Evolutionary conservation across 2,888 invertebrate genomes (phyloP).

Genomic region (Papilio demoleus): DNA sequence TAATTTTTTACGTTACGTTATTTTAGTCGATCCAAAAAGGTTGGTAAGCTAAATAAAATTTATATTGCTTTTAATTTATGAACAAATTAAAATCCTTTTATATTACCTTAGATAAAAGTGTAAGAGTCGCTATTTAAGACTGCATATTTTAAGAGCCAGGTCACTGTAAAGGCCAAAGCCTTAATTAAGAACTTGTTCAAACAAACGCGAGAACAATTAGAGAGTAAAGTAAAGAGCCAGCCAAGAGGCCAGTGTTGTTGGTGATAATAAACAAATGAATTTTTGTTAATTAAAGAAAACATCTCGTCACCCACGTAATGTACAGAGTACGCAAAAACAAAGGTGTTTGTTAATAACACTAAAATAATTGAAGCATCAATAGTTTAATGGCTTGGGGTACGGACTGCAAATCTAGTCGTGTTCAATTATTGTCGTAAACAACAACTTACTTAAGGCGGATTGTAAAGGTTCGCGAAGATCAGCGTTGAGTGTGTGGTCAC

Average conservation of each 20-base stretch:
- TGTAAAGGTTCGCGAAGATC: too few relatives aligned
- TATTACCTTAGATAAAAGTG: background rate
- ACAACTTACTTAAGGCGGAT: too few relatives aligned
- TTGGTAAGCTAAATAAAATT: too few relatives aligned
- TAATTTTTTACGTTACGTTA: too few relatives aligned
- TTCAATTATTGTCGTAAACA: too few relatives aligned
- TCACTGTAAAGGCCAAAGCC: slow-evolving; percentile 30
- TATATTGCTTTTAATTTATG: background rate
- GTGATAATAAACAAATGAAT: slow-evolving; percentile 21
- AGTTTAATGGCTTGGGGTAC: too few relatives aligned
- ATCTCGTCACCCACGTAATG: background rate
- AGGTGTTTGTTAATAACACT: too few relatives aligned
- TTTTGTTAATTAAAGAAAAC: slow-evolving; percentile 17
- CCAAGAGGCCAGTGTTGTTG: slow-evolving; percentile 4
- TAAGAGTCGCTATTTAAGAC: slow-evolving; percentile 5
- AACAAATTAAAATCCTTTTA: background rate
- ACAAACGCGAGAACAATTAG: slow-evolving; percentile 31
- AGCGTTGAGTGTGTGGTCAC: too few relatives aligned
- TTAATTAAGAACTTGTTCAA: slow-evolving; percentile 33
- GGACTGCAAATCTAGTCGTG: too few relatives aligned
- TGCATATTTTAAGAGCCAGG: slow-evolving; percentile 21
- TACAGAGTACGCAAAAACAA: background rate
- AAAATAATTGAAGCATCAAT: too few relatives aligned
- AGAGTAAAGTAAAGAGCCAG: slow-evolving; percentile 13
- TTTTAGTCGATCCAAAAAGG: too few relatives aligned